These are phyloP conservation scores for Dendrolimus pini DNA, from an alignment of 2,888 invertebrate genomes.

Conservation along the genomic window DNA sequence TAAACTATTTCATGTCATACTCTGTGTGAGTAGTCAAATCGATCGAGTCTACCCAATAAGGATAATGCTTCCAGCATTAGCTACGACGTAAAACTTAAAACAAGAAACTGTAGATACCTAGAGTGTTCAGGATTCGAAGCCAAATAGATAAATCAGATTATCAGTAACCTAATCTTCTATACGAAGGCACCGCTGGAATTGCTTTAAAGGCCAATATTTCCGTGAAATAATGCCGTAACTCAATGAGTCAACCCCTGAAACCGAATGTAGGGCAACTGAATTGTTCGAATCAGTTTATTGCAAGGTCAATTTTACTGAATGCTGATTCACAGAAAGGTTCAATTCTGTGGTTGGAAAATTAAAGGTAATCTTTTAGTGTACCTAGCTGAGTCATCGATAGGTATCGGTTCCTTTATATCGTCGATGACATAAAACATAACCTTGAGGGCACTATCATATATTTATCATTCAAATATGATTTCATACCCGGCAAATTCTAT, in stretches of 20 bases:
- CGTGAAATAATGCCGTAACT: conserved; percentile 20
- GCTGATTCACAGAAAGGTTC: not conserved
- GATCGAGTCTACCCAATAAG: too few relatives aligned
- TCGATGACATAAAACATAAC: not conserved
- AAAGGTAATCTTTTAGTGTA: not conserved
- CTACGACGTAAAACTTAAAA: too few relatives aligned
- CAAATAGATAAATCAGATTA: not conserved
- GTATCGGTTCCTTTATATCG: not conserved
- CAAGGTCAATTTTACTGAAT: conserved; percentile 1
- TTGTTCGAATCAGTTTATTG: conserved; percentile 12
- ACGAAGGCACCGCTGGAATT: not conserved
- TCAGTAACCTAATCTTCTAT: not conserved
- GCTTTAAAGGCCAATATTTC: conserved; percentile 14
- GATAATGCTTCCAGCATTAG: too few relatives aligned
- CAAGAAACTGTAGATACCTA: too few relatives aligned
- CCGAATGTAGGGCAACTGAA: conserved; percentile 1
- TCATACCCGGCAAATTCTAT: too few relatives aligned
- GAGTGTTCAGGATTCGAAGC: not conserved
- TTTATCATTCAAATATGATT: too few relatives aligned
- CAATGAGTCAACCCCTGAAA: conserved; percentile 19
- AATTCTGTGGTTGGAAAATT: not conserved
- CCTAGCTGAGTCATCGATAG: not conserved
- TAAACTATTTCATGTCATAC: too few relatives aligned
- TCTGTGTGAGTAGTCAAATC: too few relatives aligned
- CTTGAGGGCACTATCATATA: too few relatives aligned